These are phyloP conservation scores for Synergus japonicus DNA, from an alignment of 2,888 invertebrate genomes.

Conservation along the genomic window DNA sequence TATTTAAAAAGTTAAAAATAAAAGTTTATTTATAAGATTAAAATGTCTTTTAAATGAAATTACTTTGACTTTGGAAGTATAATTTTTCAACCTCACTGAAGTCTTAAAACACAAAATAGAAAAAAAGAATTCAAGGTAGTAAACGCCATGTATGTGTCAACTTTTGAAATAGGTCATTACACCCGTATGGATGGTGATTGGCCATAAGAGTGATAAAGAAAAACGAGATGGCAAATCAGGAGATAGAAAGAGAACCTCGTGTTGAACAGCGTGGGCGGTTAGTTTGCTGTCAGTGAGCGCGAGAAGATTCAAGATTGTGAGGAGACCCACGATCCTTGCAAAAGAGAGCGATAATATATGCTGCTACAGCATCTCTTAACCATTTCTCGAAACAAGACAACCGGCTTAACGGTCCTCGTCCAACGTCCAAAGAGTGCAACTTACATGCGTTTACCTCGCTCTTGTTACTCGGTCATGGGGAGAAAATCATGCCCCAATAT, in stretches of 20 bases:
- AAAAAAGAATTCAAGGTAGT: background rate
- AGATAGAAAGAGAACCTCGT: background rate
- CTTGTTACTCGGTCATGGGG: slow-evolving; percentile 33
- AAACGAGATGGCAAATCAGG: slow-evolving; percentile 11
- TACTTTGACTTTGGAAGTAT: background rate
- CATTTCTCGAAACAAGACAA: slow-evolving; percentile 52
- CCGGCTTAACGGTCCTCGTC: slow-evolving; percentile 57
- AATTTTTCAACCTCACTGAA: background rate
- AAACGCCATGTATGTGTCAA: slow-evolving; percentile 24
- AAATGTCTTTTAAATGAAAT: background rate
- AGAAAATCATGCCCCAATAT: slow-evolving; percentile 7
- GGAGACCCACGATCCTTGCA: slow-evolving; percentile 52
- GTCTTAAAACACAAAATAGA: background rate
- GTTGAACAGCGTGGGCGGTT: slow-evolving; percentile 15
- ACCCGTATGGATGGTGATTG: slow-evolving; percentile 19
- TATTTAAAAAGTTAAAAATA: background rate
- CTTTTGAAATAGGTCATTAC: slow-evolving; percentile 12
- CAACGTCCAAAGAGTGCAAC: slow-evolving; percentile 40
- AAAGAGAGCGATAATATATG: slow-evolving; percentile 54
- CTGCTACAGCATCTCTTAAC: slow-evolving; percentile 45
- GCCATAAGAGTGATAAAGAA: slow-evolving; percentile 35
- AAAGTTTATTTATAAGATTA: background rate
- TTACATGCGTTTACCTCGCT: slow-evolving; percentile 42
- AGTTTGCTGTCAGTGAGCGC: slow-evolving; percentile 61
- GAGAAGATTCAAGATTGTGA: slow-evolving; percentile 63